Conservation (phyloP, 2,797 vertebrate species). For the Salarias fasciatus region DNA sequence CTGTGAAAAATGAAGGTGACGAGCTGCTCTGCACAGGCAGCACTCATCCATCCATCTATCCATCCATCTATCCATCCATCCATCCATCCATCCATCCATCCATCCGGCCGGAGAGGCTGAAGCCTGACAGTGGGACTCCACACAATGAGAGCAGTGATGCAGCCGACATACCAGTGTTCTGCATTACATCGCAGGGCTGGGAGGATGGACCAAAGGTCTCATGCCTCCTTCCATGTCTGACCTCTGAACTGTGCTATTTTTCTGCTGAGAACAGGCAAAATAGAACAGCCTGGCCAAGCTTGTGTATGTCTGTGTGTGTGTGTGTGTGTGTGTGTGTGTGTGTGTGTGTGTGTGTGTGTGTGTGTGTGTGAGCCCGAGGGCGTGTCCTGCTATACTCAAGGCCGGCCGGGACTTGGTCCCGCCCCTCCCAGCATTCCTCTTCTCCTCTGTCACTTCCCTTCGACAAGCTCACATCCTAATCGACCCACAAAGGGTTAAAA, state of each 20-base stretch:
- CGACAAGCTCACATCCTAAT: conserved; percentile 63
- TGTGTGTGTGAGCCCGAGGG: conserved; percentile 19
- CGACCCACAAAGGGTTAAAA: conserved; percentile 5
- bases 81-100: conserved; percentile 27
- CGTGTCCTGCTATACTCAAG: conserved; percentile 42
- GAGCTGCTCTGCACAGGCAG: conserved; percentile 27
- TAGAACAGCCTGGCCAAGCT: conserved; percentile 3
- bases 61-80: conserved; percentile 24
- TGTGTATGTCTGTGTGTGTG: too few species aligned
- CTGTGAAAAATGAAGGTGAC: conserved; percentile 38
- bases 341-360: too few species aligned
- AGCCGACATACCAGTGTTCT: conserved; percentile 21
- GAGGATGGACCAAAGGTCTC: conserved; percentile 11
- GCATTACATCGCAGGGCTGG: conserved; percentile 3
- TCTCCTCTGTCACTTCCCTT: conserved; percentile 74
- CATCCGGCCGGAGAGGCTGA: conserved; percentile 37
- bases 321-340: too few species aligned
- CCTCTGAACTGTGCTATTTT: conserved; percentile 41
- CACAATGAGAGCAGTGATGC: conserved; percentile 19
- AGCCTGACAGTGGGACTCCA: conserved; percentile 42
- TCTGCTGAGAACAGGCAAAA: conserved; percentile 48
- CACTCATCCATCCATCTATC: conserved; percentile 28
- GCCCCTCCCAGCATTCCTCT: conserved; percentile 69
- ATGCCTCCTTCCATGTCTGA: conserved; percentile 49
- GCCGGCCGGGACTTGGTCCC: background rate